A percentile compares a stretch with the other conserved stretches of the same genome.
Evolutionary conservation across 2,888 invertebrate genomes (phyloP).

Genomic region (Andrena haemorrhoa): DNA sequence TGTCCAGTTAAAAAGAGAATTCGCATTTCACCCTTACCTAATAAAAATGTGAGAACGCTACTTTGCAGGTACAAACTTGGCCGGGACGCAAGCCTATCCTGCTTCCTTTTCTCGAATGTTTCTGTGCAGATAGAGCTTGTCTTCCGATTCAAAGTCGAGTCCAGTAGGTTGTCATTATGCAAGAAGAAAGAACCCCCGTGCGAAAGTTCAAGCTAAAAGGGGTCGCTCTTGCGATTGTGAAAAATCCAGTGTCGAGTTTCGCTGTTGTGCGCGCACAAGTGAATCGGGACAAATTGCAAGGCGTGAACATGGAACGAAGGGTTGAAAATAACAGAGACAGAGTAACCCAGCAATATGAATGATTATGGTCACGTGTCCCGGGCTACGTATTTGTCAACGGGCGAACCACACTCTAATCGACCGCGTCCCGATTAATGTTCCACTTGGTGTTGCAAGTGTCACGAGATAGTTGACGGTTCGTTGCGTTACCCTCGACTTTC

Average conservation of each 20-base stretch:
- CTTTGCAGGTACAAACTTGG: no score
- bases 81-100: no score
- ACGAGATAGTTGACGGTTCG: conserved; percentile 77
- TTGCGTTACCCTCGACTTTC: conserved; percentile 48
- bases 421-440: conserved; percentile 58
- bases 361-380: conserved; percentile 39
- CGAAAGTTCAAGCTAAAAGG: not conserved
- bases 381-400: conserved; percentile 1
- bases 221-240: not conserved
- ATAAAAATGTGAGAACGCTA: not conserved
- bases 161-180: not conserved
- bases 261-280: conserved; percentile 7
- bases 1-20: no score
- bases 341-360: conserved; percentile 15
- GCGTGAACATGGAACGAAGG: conserved; percentile 9
- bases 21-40: not conserved
- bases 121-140: no score
- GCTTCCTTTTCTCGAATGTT: no score
- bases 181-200: not conserved
- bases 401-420: conserved; percentile 51
- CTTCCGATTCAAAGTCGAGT: no score
- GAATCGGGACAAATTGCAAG: conserved; percentile 27
- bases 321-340: conserved; percentile 2
- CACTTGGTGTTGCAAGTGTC: conserved; percentile 61
- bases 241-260: not conserved